These are phyloP conservation scores for Quiscalus mexicanus DNA, from an alignment of 2,113 vertebrate genomes.

Conservation along the genomic window DNA sequence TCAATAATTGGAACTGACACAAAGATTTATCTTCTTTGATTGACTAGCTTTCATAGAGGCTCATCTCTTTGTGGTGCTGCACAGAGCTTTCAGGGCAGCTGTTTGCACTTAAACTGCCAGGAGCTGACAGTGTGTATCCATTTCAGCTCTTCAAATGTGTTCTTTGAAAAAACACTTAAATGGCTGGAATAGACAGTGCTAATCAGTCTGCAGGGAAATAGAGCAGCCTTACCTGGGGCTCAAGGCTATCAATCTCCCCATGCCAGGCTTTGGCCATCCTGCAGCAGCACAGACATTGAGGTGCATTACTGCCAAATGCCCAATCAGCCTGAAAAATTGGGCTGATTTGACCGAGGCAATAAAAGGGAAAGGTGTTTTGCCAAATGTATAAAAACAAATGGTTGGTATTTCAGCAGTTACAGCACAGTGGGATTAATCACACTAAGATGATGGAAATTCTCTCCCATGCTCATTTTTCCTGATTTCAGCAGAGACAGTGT, in stretches of 20 bases:
- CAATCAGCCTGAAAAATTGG: conserved; percentile 50
- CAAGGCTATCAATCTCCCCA: conserved; percentile 14
- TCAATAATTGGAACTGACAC: conserved; percentile 53
- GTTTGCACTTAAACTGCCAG: conserved; percentile 66
- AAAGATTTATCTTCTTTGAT: conserved; percentile 59
- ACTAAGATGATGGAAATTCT: background rate
- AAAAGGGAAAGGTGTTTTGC: conserved; percentile 19
- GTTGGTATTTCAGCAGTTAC: background rate
- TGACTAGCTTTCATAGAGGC: conserved; percentile 46
- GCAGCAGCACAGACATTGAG: background rate
- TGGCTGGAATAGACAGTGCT: conserved; percentile 27
- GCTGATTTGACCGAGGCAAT: conserved; percentile 8
- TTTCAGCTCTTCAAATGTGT: conserved; percentile 36
- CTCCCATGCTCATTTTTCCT: background rate
- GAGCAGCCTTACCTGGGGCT: conserved; percentile 52
- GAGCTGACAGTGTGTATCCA: conserved; percentile 61
- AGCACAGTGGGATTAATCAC: background rate
- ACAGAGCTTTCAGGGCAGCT: conserved; percentile 47
- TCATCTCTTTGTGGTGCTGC: conserved; percentile 52
- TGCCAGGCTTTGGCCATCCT: background rate
- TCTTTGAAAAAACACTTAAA: conserved; percentile 62
- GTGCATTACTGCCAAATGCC: conserved; percentile 37
- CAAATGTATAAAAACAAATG: background rate
- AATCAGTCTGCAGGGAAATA: conserved; percentile 59
- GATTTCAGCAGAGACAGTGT: background rate